Evolutionary conservation across 2,797 vertebrate genomes (phyloP).

Genomic region (Chaetophractus vellerosus): DNA sequence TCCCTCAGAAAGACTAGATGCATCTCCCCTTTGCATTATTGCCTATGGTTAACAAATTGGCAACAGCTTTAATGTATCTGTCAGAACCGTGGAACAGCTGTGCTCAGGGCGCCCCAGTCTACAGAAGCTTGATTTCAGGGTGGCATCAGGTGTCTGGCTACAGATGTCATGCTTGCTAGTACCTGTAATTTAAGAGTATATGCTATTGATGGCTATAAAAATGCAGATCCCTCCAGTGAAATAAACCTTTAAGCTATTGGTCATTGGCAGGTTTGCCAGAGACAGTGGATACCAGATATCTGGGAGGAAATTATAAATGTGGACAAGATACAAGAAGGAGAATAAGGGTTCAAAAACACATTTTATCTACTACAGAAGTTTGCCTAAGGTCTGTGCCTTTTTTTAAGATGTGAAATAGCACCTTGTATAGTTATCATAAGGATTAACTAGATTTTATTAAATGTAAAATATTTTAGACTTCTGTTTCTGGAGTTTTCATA

Average conservation of each 20-base stretch:
- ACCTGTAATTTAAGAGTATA: conserved; percentile 4
- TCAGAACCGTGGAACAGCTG: not conserved
- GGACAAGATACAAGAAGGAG: conserved; percentile 54
- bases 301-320: conserved; percentile 27
- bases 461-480: conserved; percentile 55
- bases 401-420: conserved; percentile 33
- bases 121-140: conserved; percentile 41
- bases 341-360: not conserved
- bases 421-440: not conserved
- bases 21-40: not conserved
- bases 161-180: conserved; percentile 16
- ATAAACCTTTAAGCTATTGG: not conserved
- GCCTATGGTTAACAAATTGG: conserved; percentile 59
- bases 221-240: conserved; percentile 12
- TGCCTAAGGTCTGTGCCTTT: conserved; percentile 30
- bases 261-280: conserved; percentile 43
- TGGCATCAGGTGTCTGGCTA: not conserved
- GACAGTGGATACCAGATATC: not conserved
- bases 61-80: conserved; percentile 9
- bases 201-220: not conserved
- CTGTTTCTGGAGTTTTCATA: conserved; percentile 49
- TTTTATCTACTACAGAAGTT: conserved; percentile 20
- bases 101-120: not conserved
- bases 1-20: conserved; percentile 59
- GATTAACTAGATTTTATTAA: conserved; percentile 57